Conservation (phyloP, 2,113 vertebrate genomes). For the Nothocercus julius region DNA sequence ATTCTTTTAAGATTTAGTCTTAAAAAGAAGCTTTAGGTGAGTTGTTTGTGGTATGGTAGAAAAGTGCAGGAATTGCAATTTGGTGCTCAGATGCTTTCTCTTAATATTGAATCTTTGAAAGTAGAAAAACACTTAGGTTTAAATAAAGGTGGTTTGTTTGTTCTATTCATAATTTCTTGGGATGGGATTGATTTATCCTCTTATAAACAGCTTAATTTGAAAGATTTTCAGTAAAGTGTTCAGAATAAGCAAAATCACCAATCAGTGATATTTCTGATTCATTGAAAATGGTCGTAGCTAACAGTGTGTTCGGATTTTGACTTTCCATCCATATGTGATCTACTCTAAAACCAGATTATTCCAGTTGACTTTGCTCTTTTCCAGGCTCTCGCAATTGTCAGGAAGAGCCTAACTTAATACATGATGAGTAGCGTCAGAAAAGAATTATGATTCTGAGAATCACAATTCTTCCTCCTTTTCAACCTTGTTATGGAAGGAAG, state of each 20-base stretch:
- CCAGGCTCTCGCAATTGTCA: not conserved
- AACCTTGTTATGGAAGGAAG: not conserved
- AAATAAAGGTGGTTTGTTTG: not conserved
- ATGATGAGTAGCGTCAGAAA: not conserved
- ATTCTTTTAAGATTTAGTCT: not conserved
- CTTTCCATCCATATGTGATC: not conserved
- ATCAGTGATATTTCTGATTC: not conserved
- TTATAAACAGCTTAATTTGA: not conserved
- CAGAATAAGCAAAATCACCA: not conserved
- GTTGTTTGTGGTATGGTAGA: not conserved
- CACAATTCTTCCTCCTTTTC: not conserved
- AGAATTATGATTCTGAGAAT: not conserved
- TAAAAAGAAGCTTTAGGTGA: not conserved
- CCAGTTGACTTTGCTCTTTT: not conserved
- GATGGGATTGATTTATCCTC: not conserved
- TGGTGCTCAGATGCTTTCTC: not conserved
- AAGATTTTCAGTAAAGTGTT: not conserved
- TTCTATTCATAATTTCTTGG: not conserved
- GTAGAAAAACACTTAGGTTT: not conserved
- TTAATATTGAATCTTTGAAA: not conserved
- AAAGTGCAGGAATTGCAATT: not conserved
- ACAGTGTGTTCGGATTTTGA: not conserved
- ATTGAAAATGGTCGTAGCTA: not conserved
- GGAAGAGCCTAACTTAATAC: not conserved
- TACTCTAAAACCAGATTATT: not conserved